Conservation (phyloP, 2,888 invertebrate genomes). For the Diogma glabrata region DNA sequence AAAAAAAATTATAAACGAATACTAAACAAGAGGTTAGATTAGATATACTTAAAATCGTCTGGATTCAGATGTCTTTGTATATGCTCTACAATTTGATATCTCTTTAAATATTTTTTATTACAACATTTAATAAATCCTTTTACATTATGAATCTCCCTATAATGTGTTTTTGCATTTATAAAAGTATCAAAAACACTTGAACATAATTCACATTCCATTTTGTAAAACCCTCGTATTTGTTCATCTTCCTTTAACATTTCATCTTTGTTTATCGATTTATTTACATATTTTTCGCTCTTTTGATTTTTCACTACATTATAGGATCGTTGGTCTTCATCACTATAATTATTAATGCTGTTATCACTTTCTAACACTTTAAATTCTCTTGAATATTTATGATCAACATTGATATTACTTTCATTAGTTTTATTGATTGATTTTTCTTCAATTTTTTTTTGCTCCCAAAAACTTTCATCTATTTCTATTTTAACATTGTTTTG, state of each 20-base stretch:
- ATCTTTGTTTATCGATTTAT: neutral
- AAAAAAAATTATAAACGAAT: neutral
- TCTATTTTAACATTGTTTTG: neutral
- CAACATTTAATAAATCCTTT: neutral
- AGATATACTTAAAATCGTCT: slow-evolving; percentile 32
- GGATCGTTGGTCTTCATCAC: neutral
- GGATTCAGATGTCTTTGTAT: slow-evolving; percentile 33
- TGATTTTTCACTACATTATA: neutral
- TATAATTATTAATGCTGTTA: neutral
- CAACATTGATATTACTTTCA: neutral
- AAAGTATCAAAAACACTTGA: neutral
- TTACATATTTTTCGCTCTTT: neutral
- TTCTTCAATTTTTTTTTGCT: too few species aligned
- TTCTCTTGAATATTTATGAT: neutral
- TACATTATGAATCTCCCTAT: neutral
- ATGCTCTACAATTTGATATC: slow-evolving; percentile 28
- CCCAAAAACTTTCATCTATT: too few species aligned
- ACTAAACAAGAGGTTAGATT: neutral
- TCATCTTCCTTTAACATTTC: neutral
- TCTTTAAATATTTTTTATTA: neutral
- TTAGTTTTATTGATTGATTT: neutral
- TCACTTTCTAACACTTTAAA: neutral
- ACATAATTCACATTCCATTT: slow-evolving; percentile 2
- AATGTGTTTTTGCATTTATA: neutral
- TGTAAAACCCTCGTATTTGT: neutral